Base-by-base conservation (phyloP, 1,140 invertebrate species). In the Cherax quadricarinatus region DNA sequence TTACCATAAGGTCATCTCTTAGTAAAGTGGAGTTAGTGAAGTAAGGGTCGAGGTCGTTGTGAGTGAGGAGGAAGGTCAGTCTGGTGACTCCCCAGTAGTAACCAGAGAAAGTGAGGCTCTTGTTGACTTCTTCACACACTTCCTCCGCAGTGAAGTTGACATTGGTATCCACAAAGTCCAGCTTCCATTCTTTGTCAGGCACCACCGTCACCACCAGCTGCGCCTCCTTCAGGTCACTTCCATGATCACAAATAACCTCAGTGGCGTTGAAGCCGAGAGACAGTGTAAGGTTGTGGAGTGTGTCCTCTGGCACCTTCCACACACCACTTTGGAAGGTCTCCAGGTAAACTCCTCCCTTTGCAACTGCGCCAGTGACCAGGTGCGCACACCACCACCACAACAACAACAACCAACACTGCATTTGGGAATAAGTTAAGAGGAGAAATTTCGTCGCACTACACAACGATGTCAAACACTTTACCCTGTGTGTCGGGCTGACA, bases 241-340 rank as follows among this genome's bases (percentile, higher is more conserved):
- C 18, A 30, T 24, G 9, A 30, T 9, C 24, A 16, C 41, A 7
- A 24, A 12, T 3, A 18, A n/a, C 53, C 9, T 91, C 83, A 51
- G 53, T 91, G 18, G 1, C 73, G 73, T 86, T 91, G 30, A 91
- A 86, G 5, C 30, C 6, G 4, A 91, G 84, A 62, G 83, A 57
- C 53, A 91, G 24, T 16, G 70, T 60, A 10, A 86, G 51, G 57
- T 78, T 51, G 83, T 86, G 70, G 2, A 24, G 49, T 0, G 89
- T 91, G 83, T 91, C 89, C 60, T 91, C 89, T 4, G 83, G 73
- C 49, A 91, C 75, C n/a, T 91, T 91, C 89, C 89, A 91, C 51
- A 80, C 70, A 7, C 83, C 89, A 24, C 30, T 86, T 0, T 79
- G 83, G 12, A 24, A 62, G n/a, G 62, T 66, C 21, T 85, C 82